These are phyloP conservation scores for Ganaspis brasiliensis DNA, from an alignment of 2,888 invertebrate species.

Conservation along the genomic window DNA sequence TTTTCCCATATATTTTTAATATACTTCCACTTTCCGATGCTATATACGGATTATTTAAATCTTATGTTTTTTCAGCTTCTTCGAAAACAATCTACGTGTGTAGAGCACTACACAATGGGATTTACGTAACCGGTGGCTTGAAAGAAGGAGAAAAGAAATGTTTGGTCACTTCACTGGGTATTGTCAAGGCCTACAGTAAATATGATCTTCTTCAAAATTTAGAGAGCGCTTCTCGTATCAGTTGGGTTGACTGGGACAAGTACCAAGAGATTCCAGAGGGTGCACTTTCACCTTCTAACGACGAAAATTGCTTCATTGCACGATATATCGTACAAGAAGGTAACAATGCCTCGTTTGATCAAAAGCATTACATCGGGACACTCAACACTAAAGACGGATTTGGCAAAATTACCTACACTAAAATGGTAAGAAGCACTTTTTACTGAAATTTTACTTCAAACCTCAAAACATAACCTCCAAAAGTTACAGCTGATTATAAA, in stretches of 20 bases:
- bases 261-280: constrained; percentile 86
- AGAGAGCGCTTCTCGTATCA: constrained; percentile 88
- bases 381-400: constrained; percentile 84
- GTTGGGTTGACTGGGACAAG: constrained; percentile 90
- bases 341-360: constrained; percentile 65
- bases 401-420: constrained; percentile 87
- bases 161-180: constrained; percentile 84
- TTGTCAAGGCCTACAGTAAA: constrained; percentile 82
- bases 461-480: background rate
- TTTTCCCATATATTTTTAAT: too few relatives aligned
- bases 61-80: constrained; percentile 25
- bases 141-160: constrained; percentile 84
- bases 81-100: constrained; percentile 85
- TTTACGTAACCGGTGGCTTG: constrained; percentile 88
- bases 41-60: background rate
- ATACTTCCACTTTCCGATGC: too few relatives aligned
- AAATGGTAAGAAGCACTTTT: constrained; percentile 80
- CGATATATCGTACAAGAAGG: constrained; percentile 75
- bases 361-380: constrained; percentile 87
- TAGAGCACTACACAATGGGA: constrained; percentile 87
- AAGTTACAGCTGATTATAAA: too few relatives aligned
- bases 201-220: constrained; percentile 90
- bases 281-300: constrained; percentile 84
- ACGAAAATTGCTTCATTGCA: constrained; percentile 80
- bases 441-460: too few relatives aligned